Evolutionary conservation across 1,140 invertebrate genomes (phyloP), one percentile per base, ranked within the genome.

Genomic region (Drosophila eugracilis): DNA sequence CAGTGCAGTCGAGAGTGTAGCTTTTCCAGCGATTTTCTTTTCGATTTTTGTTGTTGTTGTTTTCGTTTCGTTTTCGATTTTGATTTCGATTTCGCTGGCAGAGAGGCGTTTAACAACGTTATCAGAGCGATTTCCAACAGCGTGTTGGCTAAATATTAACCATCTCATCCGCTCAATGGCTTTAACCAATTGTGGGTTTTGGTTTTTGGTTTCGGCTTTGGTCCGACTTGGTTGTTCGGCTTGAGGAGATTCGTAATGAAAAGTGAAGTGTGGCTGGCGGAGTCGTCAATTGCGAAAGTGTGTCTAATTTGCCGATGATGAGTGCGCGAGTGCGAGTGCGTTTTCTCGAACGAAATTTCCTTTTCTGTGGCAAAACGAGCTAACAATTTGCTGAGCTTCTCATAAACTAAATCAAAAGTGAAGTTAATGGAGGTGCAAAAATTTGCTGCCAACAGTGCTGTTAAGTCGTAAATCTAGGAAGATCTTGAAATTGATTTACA

Each of bases 221-320:
- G 37, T 4, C 22, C 22, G 14, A 7, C 44, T 47, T 47, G 44
- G 44, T 15, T 47, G 58, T 73, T 74, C 48, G 32, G 21, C 53
- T 69, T 69, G 42, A 81, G 60, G 32, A 50, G 53, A 78, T 79
- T 84, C 60, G 76, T 69, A 79, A 85, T 85, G 80, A 84, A 84
- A 86, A 86, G 81, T 86, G 83, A 88, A 86, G 81, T 85, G 80
- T 86, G 77, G 63, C 75, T 32, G 22, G 36, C 14, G n/a, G 24
- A 45, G 3, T 22, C 34, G 55, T 58, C 49, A 50, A 78, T 84
- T 84, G 73, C 77, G 83, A 86, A 88, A 86, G 81, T 86, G 81
- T 85, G 81, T 76, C 72, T 63, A 81, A 75, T 75, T 59, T 67
- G 28, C 36, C 52, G 49, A 70, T 69, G 57, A 62, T 59, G 44